These are phyloP conservation scores for Odocoileus virginianus DNA, from an alignment of 2,113 vertebrate genomes.

Conservation along the genomic window DNA sequence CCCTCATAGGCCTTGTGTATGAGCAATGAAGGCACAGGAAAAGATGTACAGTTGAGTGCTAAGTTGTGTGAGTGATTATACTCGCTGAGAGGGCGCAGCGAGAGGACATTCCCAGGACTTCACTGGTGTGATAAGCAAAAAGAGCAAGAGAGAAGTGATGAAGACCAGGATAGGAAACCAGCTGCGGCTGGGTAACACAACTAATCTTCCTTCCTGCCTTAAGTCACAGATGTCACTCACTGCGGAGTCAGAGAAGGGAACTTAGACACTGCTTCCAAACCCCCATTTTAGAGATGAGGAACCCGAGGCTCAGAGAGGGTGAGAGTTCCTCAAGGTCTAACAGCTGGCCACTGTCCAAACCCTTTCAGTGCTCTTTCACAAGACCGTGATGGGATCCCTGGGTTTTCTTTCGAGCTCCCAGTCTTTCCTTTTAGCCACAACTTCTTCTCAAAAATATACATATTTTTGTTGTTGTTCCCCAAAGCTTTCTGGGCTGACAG, in stretches of 20 bases:
- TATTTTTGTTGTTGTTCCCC: not conserved
- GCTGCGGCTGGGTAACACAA: fast-evolving
- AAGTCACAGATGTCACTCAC: not conserved
- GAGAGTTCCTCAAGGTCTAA: not conserved
- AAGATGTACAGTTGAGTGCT: not conserved
- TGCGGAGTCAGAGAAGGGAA: not conserved
- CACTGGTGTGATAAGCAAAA: not conserved
- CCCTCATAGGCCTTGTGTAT: fast-evolving
- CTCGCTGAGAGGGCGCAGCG: not conserved
- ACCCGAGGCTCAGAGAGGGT: not conserved
- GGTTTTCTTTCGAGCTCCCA: not conserved
- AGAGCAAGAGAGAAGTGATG: not conserved
- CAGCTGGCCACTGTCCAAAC: not conserved
- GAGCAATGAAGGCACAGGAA: not conserved
- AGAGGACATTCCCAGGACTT: not conserved
- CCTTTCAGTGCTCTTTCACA: not conserved
- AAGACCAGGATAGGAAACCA: not conserved
- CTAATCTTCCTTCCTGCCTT: not conserved
- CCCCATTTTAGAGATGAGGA: not conserved
- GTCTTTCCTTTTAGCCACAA: not conserved
- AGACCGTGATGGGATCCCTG: not conserved
- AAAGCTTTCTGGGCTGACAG: not conserved
- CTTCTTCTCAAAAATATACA: not conserved
- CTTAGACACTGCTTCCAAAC: not conserved
- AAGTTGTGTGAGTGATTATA: too few species aligned